These are phyloP conservation scores for Philereme vetulata DNA, from an alignment of 2,888 invertebrate species.

Conservation along the genomic window DNA sequence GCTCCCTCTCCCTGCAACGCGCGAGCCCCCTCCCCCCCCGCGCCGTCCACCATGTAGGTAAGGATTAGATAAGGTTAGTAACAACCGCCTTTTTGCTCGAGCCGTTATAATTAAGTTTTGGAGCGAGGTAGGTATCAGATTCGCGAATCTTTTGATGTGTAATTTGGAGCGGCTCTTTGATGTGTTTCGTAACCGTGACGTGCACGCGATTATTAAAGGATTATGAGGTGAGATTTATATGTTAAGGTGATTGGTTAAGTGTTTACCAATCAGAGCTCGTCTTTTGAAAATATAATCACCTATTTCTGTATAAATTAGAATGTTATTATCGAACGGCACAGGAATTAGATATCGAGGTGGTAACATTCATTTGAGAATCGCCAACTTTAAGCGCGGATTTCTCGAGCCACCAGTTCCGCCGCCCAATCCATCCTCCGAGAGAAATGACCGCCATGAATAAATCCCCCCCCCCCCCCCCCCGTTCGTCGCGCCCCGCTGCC, in stretches of 20 bases:
- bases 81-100: slow-evolving; percentile 32
- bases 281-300: too few relatives aligned
- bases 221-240: neutral
- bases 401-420: slow-evolving; percentile 1
- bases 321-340: too few relatives aligned
- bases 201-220: neutral
- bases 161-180: slow-evolving; percentile 24
- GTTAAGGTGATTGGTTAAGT: neutral
- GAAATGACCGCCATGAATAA: slow-evolving; percentile 25
- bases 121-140: slow-evolving; percentile 13
- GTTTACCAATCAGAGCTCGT: too few relatives aligned
- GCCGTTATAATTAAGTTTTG: slow-evolving; percentile 27
- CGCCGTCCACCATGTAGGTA: too few relatives aligned
- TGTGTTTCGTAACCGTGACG: neutral
- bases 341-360: too few relatives aligned
- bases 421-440: slow-evolving; percentile 12
- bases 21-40: too few relatives aligned
- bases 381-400: slow-evolving; percentile 3
- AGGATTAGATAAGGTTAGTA: slow-evolving; percentile 36
- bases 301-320: too few relatives aligned
- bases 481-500: neutral
- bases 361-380: neutral
- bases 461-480: neutral
- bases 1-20: too few relatives aligned
- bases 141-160: slow-evolving; percentile 25